Conservation (phyloP, 92 coral and sea anemone genomes). For the Zoanthus sociatus region DNA sequence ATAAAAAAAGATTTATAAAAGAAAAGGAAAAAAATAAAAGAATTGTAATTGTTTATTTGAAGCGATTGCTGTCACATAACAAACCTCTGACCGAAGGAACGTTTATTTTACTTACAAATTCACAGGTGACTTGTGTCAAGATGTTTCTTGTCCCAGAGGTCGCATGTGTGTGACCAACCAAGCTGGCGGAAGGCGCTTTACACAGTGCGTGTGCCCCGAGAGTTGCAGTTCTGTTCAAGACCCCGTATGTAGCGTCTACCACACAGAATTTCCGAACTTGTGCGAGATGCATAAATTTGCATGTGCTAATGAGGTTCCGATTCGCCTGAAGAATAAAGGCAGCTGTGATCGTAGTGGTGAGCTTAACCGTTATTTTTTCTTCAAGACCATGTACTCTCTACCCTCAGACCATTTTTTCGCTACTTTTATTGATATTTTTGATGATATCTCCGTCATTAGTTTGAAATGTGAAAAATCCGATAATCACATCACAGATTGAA, state of each 20-base stretch:
- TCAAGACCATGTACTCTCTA: neutral
- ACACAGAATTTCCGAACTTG: slow-evolving; percentile 50
- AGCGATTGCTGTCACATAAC: too few species aligned
- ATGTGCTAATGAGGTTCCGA: slow-evolving; percentile 55
- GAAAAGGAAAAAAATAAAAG: too few species aligned
- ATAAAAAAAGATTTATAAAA: too few species aligned
- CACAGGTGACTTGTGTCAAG: slow-evolving; percentile 36
- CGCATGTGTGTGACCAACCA: slow-evolving; percentile 41
- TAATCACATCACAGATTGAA: too few species aligned
- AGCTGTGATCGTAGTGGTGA: slow-evolving; percentile 36
- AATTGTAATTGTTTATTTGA: too few species aligned
- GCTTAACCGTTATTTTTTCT: neutral
- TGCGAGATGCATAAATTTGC: slow-evolving; percentile 70
- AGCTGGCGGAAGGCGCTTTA: slow-evolving; percentile 28
- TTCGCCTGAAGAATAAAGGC: slow-evolving; percentile 63
- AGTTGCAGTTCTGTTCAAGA: slow-evolving; percentile 44
- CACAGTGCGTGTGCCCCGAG: slow-evolving; percentile 63
- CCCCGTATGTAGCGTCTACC: slow-evolving; percentile 69
- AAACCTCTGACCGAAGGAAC: too few species aligned
- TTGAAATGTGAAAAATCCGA: too few species aligned
- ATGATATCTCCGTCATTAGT: too few species aligned
- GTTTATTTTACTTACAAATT: neutral
- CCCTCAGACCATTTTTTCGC: too few species aligned
- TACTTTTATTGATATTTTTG: too few species aligned
- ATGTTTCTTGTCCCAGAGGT: slow-evolving; percentile 64